These are phyloP conservation scores for Esox lucius DNA, from an alignment of 2,797 vertebrate species.

Conservation along the genomic window DNA sequence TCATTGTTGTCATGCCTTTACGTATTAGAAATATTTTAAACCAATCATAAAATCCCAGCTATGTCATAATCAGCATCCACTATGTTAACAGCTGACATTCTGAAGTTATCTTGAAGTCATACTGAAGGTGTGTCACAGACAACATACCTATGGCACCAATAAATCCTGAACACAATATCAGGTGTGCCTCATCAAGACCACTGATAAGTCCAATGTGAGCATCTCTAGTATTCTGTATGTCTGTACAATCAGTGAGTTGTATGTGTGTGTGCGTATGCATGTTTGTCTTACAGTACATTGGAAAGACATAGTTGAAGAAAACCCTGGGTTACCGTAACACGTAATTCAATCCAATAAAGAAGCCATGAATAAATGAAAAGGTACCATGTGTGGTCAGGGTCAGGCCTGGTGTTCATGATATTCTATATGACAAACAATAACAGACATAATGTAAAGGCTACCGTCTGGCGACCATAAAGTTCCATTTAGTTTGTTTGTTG, in stretches of 20 bases:
- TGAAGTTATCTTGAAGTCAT: background rate
- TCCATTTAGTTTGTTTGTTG: background rate
- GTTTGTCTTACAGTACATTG: constrained; percentile 9
- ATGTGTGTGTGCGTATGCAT: constrained; percentile 22
- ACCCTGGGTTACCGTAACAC: constrained; percentile 33
- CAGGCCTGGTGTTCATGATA: constrained; percentile 42
- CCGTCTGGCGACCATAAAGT: background rate
- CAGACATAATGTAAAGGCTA: constrained; percentile 13
- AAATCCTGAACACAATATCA: constrained; percentile 51
- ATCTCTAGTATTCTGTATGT: constrained; percentile 9
- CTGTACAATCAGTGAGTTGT: constrained; percentile 19
- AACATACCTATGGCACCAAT: too few species aligned
- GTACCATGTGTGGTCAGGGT: constrained; percentile 37
- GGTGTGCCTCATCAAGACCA: background rate
- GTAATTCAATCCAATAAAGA: constrained; percentile 65
- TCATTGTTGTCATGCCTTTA: constrained; percentile 10
- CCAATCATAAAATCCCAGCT: background rate
- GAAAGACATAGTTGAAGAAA: constrained; percentile 45
- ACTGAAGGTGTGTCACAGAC: background rate
- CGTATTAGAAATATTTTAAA: background rate
- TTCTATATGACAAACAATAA: constrained; percentile 44
- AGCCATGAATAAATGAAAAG: constrained; percentile 69
- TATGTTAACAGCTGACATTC: constrained; percentile 7
- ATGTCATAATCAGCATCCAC: background rate
- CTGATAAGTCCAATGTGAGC: background rate